phyloP scores from a whole-genome alignment of 2,888 invertebrate species.

The Spodoptera picta region DNA sequence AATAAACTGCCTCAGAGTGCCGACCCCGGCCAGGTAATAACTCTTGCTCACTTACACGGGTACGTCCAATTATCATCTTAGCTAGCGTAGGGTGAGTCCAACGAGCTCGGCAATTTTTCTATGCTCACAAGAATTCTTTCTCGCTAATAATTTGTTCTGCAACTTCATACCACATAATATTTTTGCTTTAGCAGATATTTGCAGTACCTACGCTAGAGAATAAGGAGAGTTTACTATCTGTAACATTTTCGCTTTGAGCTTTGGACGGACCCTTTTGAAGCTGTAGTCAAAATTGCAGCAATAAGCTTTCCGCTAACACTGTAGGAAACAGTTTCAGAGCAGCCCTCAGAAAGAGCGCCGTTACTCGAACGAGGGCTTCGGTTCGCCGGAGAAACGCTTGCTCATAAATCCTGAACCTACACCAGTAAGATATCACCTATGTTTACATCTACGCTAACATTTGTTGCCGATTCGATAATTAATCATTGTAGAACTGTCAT shows the following conservation, averaged over 20 bases:
- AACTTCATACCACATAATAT: constrained; percentile 22
- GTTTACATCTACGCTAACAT: constrained; percentile 46
- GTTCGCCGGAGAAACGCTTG: constrained; percentile 86
- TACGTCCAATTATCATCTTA: constrained; percentile 65
- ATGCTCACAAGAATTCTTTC: too few species aligned
- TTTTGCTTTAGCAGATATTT: constrained; percentile 42
- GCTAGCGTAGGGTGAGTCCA: constrained; percentile 26
- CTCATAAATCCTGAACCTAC: constrained; percentile 86
- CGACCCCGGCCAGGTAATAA: constrained; percentile 80
- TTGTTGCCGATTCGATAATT: constrained; percentile 27
- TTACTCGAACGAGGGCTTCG: constrained; percentile 82
- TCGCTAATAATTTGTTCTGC: constrained; percentile 1
- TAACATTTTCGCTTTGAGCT: constrained; percentile 38
- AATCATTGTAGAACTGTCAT: constrained; percentile 32
- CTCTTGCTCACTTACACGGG: constrained; percentile 50
- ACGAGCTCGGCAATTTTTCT: constrained; percentile 13
- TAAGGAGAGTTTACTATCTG: constrained; percentile 16
- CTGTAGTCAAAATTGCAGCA: constrained; percentile 47
- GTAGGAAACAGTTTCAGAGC: constrained; percentile 84
- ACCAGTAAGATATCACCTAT: constrained; percentile 80
- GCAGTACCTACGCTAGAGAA: constrained; percentile 20
- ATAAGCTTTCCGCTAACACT: constrained; percentile 72
- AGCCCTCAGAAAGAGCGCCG: constrained; percentile 84
- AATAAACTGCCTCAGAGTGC: constrained; percentile 79
- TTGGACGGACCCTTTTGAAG: constrained; percentile 54